Evolutionary conservation across 1,140 invertebrate genomes (phyloP), one percentile per base, ranked within the genome.

Genomic region (Drosophila suzukii): DNA sequence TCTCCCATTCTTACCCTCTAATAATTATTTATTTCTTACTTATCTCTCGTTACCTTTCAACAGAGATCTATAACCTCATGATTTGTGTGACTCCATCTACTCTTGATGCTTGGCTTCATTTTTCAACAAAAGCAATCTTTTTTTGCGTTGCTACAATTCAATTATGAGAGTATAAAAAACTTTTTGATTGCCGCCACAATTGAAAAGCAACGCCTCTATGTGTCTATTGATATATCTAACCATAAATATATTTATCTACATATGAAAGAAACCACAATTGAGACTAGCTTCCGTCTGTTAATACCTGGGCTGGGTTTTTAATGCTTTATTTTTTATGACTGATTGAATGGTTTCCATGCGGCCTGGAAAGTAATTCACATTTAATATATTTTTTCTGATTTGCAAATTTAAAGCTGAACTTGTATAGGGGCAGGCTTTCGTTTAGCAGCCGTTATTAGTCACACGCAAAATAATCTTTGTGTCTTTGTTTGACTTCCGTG

Each of bases 121-220:
- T 80, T 80, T 84, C 54, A 84, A 68, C 75, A 66, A 50, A 78
- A 55, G 36, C 34, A 49, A 36, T 34, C 32, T 46, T 70, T 71
- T 70, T 71, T 49, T 49, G 65, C 63, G 30, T 46, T 60, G 81
- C 81, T 56, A 83, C 81, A 84, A 84, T 83, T 83, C 80, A 83
- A 83, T 83, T 83, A 83, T 76, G 51, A 47, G 51, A 66, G 49
- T 67, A 70, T 49, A 38, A 43, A 78, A 74, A 78, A 59, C 61
- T 53, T 44, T 74, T 75, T 84, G 75, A 84, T 84, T 75, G 76
- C 80, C 80, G 76, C 75, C 54, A 65, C 80, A 78, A 71, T 78
- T 65, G 62, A 57, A 44, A 27, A 80, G 60, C 60, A 56, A 79
- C 80, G 76, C 80, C 80, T 78, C 76, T 50, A 47, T 58, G 49